Evolutionary conservation across 2,113 vertebrate genomes (phyloP).

Genomic region (Ammodytes dubius): DNA sequence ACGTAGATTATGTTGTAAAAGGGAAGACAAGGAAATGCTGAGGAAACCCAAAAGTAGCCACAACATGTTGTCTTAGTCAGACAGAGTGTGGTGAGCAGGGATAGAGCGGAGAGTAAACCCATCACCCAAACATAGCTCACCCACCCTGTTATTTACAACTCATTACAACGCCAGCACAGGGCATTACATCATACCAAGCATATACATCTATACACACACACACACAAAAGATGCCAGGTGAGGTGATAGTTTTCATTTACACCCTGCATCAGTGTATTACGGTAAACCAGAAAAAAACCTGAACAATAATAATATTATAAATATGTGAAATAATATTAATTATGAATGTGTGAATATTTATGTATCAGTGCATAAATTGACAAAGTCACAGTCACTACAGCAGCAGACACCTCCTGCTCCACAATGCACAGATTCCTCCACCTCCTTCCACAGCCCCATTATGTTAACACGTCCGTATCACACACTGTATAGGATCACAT

Average conservation of each 20-base stretch:
- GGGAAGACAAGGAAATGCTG: slow-evolving; percentile 37
- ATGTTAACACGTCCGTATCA: slow-evolving; percentile 57
- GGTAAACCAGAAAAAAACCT: slow-evolving; percentile 10
- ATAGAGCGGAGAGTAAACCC: slow-evolving; percentile 23
- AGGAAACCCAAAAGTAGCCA: slow-evolving; percentile 62
- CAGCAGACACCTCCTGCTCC: not conserved
- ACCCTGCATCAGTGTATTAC: not conserved
- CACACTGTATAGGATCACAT: slow-evolving; percentile 46
- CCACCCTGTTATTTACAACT: slow-evolving; percentile 59
- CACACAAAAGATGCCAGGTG: slow-evolving; percentile 6
- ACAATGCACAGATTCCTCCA: slow-evolving; percentile 2
- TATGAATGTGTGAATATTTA: not conserved
- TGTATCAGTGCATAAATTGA: not conserved
- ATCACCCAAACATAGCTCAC: slow-evolving; percentile 32
- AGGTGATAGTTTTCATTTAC: slow-evolving; percentile 46
- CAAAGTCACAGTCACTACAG: not conserved
- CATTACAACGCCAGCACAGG: slow-evolving; percentile 29
- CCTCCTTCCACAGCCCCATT: slow-evolving; percentile 22
- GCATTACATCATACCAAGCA: slow-evolving; percentile 57
- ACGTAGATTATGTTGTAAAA: slow-evolving; percentile 56
- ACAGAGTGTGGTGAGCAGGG: slow-evolving; percentile 35
- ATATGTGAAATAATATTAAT: slow-evolving; percentile 14
- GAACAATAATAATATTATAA: slow-evolving; percentile 14
- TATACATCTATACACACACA: not conserved
- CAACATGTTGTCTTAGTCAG: slow-evolving; percentile 59